A percentile compares a stretch with the other conserved stretches of the same genome.
phyloP scores from a whole-genome alignment of 2,113 vertebrate species.

The Bos indicus region DNA sequence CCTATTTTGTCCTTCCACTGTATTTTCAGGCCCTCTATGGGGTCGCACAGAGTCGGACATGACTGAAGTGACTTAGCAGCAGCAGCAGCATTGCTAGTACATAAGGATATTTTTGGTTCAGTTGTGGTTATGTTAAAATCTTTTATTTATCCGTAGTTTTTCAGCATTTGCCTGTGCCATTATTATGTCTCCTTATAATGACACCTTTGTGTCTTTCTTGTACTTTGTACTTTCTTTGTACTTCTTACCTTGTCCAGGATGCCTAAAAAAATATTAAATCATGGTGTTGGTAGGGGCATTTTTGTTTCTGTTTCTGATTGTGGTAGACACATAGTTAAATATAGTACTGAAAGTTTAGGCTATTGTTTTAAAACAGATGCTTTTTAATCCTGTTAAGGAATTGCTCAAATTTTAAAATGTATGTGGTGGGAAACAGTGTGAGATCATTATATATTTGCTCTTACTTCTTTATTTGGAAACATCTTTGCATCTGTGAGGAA shows the following conservation, averaged over 20 bases:
- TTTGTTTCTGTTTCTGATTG: slow-evolving; percentile 5
- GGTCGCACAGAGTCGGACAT: no score
- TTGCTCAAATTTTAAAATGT: slow-evolving; percentile 27
- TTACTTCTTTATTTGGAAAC: not conserved
- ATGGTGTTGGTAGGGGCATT: not conserved
- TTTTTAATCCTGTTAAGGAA: slow-evolving; percentile 27
- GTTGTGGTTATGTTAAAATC: not conserved
- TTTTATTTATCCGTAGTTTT: slow-evolving; percentile 1
- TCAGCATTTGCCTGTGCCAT: not conserved
- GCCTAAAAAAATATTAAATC: slow-evolving; percentile 22
- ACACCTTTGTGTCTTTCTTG: not conserved
- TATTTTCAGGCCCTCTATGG: not conserved
- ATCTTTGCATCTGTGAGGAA: slow-evolving; percentile 10
- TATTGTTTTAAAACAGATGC: slow-evolving; percentile 13
- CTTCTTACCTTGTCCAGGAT: slow-evolving; percentile 19
- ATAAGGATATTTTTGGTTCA: slow-evolving; percentile 19
- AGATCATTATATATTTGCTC: not conserved
- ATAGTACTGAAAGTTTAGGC: not conserved
- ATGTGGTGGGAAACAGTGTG: not conserved
- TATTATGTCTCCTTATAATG: not conserved
- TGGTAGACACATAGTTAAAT: not conserved
- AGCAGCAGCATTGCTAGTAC: not conserved
- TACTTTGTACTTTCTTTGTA: no score
- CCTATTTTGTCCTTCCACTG: not conserved
- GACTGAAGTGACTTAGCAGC: no score